These are phyloP conservation scores for Mesembrinibis cayennensis DNA, from an alignment of 2,113 vertebrate genomes.

Conservation along the genomic window DNA sequence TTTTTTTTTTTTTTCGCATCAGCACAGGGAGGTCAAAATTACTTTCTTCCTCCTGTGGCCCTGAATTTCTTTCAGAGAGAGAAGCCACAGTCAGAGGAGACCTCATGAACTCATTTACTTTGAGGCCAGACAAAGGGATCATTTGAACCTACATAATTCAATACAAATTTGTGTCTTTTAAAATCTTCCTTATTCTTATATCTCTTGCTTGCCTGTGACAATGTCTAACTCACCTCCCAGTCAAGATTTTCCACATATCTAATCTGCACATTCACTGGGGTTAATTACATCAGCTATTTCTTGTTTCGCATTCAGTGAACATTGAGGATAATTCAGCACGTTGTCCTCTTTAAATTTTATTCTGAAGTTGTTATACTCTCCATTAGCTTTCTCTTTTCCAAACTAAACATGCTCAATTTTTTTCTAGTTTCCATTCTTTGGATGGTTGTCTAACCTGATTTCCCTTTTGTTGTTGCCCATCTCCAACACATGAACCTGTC, in stretches of 20 bases:
- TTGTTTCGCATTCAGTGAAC: neutral
- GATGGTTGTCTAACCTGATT: neutral
- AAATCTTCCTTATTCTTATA: neutral
- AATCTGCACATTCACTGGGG: neutral
- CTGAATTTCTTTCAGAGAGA: neutral
- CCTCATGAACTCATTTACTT: neutral
- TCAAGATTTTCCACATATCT: neutral
- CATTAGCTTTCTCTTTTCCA: neutral
- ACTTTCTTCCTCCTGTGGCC: neutral
- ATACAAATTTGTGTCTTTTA: neutral
- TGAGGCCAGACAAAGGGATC: neutral
- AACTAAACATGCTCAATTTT: neutral
- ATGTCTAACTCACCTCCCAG: neutral
- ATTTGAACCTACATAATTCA: neutral
- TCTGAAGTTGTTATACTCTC: neutral
- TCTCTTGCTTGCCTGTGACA: neutral
- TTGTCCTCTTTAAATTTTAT: neutral
- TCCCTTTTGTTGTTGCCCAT: neutral
- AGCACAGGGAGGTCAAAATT: neutral
- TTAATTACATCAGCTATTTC: neutral
- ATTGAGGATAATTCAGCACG: neutral
- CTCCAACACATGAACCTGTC: neutral
- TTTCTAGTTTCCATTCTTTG: neutral
- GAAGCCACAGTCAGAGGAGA: neutral
- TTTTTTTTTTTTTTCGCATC: neutral